Evolutionary conservation across 2,113 vertebrate genomes (phyloP), one percentile per base, ranked within the genome.

Genomic region (Struthidea cinerea): DNA sequence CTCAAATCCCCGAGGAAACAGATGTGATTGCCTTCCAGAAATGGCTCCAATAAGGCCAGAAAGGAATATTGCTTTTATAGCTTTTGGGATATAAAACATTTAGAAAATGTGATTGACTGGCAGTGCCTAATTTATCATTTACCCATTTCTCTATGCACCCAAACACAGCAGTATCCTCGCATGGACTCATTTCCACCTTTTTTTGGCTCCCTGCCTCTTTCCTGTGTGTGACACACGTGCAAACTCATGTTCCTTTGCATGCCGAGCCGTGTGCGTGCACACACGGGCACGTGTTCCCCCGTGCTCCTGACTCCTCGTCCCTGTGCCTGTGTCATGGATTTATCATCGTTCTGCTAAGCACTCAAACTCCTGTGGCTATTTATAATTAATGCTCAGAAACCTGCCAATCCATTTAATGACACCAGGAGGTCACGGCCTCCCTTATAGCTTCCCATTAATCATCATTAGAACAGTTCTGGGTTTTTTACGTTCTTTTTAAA

Each of bases 321-420:
- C 96, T 37, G 85, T 23, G 74, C 91, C 73, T 6, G 89, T 96
- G 97, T 81, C 95, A 87, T 15, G 93, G 96, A 97, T 98, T 98
- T 98, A 97, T 97, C 97, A 96, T 97, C 96, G 68, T 96, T 97
- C 96, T 37, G 70, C 97, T 94, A 93, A 98, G 97, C 94, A 79
- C 95, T 96, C 94, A 55, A 97, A 97, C 97, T 98, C 97, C 96
- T 97, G 96, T 98, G 98, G 97, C 97, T 97, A 98, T 98, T 98
- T 97, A 98, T 98, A 98, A 97, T 98, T 98, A 98, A 98, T 98
- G 97, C 97, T 97, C 95, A 98, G 97, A 98, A 98, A 98, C 97
- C 97, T 98, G 98, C 97, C 98, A 98, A 97, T 98, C 98, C 97
- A 97, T 98, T 98, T 98, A 98, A 98, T 98, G 97, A 98, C 97